phyloP scores from a whole-genome alignment of 2,113 vertebrate species.

The Drymodes brunneopygia region DNA sequence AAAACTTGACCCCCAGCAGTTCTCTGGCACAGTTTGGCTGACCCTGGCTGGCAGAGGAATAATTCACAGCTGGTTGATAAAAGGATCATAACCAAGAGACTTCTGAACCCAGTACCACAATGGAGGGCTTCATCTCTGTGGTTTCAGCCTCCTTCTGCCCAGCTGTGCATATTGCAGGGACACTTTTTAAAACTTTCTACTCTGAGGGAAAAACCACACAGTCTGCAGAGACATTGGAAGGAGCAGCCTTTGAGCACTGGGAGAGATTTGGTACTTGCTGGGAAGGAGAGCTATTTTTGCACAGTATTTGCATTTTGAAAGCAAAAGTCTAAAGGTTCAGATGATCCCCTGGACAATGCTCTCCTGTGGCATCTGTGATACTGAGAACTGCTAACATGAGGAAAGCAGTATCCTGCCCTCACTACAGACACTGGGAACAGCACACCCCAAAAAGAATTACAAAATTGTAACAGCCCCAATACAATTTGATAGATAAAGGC shows the following conservation, averaged over 20 bases:
- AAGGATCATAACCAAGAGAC: not conserved
- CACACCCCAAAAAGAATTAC: not conserved
- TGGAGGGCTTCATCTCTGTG: not conserved
- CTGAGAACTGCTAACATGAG: fast-evolving
- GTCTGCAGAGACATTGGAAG: not conserved
- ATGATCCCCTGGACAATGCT: not conserved
- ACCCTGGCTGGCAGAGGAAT: not conserved
- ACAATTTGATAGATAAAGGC: not conserved
- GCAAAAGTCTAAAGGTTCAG: not conserved
- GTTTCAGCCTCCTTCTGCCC: not conserved
- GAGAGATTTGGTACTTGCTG: fast-evolving
- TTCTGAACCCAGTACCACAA: not conserved
- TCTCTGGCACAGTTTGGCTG: not conserved
- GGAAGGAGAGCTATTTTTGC: not conserved
- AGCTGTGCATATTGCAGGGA: fast-evolving
- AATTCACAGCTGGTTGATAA: not conserved
- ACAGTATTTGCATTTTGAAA: not conserved
- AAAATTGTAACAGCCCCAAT: not conserved
- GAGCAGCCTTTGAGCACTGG: not conserved
- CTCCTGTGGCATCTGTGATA: not conserved
- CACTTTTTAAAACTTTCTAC: not conserved
- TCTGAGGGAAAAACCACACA: not conserved
- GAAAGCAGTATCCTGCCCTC: not conserved
- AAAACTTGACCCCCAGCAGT: not conserved
- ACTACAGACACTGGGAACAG: not conserved